These are phyloP conservation scores for Linepithema humile DNA, from an alignment of 1,140 invertebrate species.

Conservation along the genomic window DNA sequence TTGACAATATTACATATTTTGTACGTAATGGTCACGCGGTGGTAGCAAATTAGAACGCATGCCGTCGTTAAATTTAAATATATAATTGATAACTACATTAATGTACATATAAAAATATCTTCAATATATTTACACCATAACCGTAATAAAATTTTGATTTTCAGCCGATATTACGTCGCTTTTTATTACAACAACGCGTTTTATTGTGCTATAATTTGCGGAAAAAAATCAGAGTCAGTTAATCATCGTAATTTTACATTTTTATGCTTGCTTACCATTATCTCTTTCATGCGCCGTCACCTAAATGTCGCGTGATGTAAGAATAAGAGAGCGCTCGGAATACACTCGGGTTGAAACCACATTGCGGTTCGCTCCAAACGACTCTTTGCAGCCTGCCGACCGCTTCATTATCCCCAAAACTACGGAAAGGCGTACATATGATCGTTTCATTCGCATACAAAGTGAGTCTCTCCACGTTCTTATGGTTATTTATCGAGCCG, in stretches of 20 bases:
- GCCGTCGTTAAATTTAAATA: slow-evolving; percentile 33
- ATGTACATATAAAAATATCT: slow-evolving; percentile 33
- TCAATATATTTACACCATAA: slow-evolving; percentile 3
- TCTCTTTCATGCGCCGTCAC: not conserved
- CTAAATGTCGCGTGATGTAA: slow-evolving; percentile 25
- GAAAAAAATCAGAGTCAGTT: not conserved
- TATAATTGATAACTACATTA: slow-evolving; percentile 19
- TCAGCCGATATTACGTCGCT: not conserved
- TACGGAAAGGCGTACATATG: slow-evolving; percentile 71
- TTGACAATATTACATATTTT: not conserved
- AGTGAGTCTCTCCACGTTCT: slow-evolving; percentile 74
- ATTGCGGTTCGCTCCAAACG: slow-evolving; percentile 48
- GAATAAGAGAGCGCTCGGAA: slow-evolving; percentile 19
- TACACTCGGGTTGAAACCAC: slow-evolving; percentile 13
- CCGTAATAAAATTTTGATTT: slow-evolving; percentile 34
- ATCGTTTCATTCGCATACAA: slow-evolving; percentile 75
- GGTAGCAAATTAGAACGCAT: not conserved
- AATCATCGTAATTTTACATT: not conserved
- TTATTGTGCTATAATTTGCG: slow-evolving; percentile 10
- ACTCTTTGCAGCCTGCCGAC: slow-evolving; percentile 54
- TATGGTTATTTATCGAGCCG: slow-evolving; percentile 79
- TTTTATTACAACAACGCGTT: slow-evolving; percentile 21
- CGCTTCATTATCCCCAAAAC: slow-evolving; percentile 70
- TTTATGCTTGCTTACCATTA: not conserved
- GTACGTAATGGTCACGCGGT: not conserved